Percentiles rank a stretch among this genome's conserved stretches.
phyloP scores from a whole-genome alignment of 2,888 invertebrate species.

The Zaprionus lineosus region DNA sequence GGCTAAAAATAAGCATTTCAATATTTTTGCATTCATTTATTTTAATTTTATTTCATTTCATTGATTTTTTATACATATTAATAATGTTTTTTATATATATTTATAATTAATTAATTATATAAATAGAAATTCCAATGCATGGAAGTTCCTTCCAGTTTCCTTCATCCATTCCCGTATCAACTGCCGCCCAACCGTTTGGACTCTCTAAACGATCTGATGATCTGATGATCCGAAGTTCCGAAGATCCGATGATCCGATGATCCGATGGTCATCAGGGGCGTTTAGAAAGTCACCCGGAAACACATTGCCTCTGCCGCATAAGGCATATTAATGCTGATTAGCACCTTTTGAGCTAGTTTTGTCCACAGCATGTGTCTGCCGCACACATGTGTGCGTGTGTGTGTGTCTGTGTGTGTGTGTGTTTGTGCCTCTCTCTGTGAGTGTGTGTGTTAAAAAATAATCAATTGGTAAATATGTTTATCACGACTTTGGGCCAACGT shows the following conservation, averaged over 20 bases:
- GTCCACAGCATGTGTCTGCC: slow-evolving; percentile 41
- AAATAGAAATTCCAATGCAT: too few relatives aligned
- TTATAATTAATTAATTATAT: too few relatives aligned
- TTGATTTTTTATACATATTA: too few relatives aligned
- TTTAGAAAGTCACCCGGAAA: slow-evolving; percentile 73
- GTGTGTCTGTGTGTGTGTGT: slow-evolving; percentile 15
- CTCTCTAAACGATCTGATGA: too few relatives aligned
- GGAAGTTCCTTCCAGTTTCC: too few relatives aligned
- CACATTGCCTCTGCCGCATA: slow-evolving; percentile 54
- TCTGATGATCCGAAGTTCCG: too few relatives aligned
- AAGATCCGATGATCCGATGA: slow-evolving; percentile 13
- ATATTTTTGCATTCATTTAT: too few relatives aligned
- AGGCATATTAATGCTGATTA: slow-evolving; percentile 70
- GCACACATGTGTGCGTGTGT: slow-evolving; percentile 3
- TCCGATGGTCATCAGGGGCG: slow-evolving; percentile 39
- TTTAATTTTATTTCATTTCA: too few relatives aligned
- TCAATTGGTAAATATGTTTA: slow-evolving; percentile 77
- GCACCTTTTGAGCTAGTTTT: slow-evolving; percentile 61
- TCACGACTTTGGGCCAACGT: slow-evolving; percentile 64
- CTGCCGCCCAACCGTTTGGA: too few relatives aligned
- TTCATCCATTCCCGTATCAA: too few relatives aligned
- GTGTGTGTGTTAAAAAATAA: slow-evolving; percentile 62
- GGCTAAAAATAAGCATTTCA: too few relatives aligned
- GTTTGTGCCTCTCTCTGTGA: slow-evolving; percentile 20
- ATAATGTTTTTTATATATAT: too few relatives aligned